A percentile compares a stretch with the other conserved stretches of the same genome.
Conservation (phyloP, 2,888 invertebrate species). For the Clepsis dumicolana region DNA sequence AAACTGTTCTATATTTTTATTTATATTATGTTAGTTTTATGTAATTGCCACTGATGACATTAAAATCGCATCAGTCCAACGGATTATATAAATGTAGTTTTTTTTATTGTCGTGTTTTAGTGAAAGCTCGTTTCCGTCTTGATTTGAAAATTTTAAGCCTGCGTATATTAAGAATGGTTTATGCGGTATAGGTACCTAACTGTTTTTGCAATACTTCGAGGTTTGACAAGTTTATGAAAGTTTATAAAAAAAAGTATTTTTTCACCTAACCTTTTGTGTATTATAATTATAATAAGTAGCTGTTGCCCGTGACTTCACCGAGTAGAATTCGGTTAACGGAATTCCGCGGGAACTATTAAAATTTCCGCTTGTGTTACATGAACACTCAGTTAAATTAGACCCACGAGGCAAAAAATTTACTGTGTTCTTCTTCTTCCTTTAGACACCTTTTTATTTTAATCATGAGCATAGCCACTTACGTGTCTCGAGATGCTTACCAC, state of each 20-base stretch:
- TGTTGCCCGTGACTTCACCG: too few species aligned
- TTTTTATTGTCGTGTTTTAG: conserved; percentile 22
- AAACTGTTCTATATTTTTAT: conserved; percentile 32
- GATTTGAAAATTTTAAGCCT: neutral
- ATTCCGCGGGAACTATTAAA: too few species aligned
- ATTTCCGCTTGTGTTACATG: too few species aligned
- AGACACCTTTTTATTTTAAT: conserved; percentile 2
- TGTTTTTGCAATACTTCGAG: neutral
- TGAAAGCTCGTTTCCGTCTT: conserved; percentile 13
- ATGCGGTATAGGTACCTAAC: neutral
- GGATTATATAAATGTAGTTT: conserved; percentile 24
- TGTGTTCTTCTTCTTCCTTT: too few species aligned
- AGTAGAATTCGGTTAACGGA: too few species aligned
- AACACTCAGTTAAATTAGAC: neutral
- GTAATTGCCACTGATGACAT: conserved; percentile 30
- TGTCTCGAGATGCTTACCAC: neutral
- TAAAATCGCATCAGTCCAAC: conserved; percentile 26
- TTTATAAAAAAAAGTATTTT: neutral
- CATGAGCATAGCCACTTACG: neutral
- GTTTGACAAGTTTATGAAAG: neutral
- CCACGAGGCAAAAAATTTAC: neutral
- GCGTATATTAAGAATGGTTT: conserved; percentile 2
- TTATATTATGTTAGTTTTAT: conserved; percentile 23
- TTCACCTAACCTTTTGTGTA: too few species aligned
- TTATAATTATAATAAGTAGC: neutral